These are phyloP conservation scores for Drosophila dives DNA, from an alignment of 2,888 invertebrate genomes.

Conservation along the genomic window DNA sequence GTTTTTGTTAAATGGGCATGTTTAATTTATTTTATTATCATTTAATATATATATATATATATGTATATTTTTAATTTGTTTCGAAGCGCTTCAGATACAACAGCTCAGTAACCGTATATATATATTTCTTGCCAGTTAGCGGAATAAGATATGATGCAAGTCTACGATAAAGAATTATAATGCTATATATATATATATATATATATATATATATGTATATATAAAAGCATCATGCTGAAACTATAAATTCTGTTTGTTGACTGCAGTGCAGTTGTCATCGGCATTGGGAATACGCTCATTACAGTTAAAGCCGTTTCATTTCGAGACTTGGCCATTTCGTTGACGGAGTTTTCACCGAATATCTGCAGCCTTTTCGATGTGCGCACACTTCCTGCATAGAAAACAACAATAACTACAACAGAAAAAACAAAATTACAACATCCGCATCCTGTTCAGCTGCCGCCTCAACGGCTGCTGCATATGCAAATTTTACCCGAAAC, in stretches of 20 bases:
- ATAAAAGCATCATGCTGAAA: conserved; percentile 60
- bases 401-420: conserved; percentile 51
- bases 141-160: background rate
- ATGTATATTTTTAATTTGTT: background rate
- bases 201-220: too few species aligned
- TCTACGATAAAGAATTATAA: background rate
- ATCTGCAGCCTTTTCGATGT: conserved; percentile 59
- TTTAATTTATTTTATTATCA: background rate
- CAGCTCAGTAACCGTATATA: background rate
- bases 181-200: too few species aligned
- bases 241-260: conserved; percentile 71
- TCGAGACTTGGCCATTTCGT: conserved; percentile 63
- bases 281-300: conserved; percentile 57
- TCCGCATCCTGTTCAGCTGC: conserved; percentile 65
- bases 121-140: background rate
- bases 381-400: conserved; percentile 77
- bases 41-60: too few species aligned
- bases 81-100: background rate
- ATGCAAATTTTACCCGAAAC: conserved; percentile 69
- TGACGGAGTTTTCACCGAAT: conserved; percentile 53
- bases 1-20: background rate
- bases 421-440: conserved; percentile 49
- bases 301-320: conserved; percentile 48
- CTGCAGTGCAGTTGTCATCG: conserved; percentile 60
- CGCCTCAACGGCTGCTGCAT: conserved; percentile 52